phyloP scores from a whole-genome alignment of 2,888 invertebrate genomes.

The Acleris holmiana region DNA sequence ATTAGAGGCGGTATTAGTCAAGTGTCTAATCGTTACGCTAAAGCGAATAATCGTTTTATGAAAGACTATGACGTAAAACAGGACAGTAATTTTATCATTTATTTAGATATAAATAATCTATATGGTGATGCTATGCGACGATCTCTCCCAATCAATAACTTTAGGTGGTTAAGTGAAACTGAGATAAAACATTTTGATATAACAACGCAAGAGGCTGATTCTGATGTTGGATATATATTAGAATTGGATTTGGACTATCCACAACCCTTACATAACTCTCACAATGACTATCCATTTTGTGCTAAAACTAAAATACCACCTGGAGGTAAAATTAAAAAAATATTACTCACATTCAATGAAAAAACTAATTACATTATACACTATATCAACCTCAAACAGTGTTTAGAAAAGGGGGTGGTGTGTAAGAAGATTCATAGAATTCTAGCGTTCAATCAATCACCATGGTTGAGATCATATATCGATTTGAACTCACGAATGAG shows the following conservation, averaged over 20 bases:
- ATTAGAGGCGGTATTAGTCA: too few species aligned
- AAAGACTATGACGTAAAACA: too few species aligned
- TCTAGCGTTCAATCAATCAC: constrained; percentile 19
- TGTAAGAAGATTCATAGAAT: constrained; percentile 41
- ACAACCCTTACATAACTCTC: constrained; percentile 27
- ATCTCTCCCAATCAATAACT: constrained; percentile 16
- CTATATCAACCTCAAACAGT: constrained; percentile 43
- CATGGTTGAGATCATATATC: constrained; percentile 20
- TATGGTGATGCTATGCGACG: too few species aligned
- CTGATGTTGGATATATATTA: constrained; percentile 18
- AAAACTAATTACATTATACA: constrained; percentile 18
- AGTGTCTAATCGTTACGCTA: too few species aligned
- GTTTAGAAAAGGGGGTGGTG: constrained; percentile 40
- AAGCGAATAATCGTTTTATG: too few species aligned
- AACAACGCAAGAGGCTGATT: neutral
- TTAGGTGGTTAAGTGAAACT: constrained; percentile 15
- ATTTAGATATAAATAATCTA: too few species aligned
- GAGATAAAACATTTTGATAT: constrained; percentile 14
- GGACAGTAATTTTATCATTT: too few species aligned
- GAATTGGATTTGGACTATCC: constrained; percentile 28
- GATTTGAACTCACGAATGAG: constrained; percentile 16
- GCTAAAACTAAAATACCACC: constrained; percentile 1
- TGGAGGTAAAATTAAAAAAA: too few species aligned
- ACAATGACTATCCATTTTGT: constrained; percentile 21
- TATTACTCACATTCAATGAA: too few species aligned